These are phyloP conservation scores for Gymnothorax javanicus DNA, from an alignment of 2,797 vertebrate genomes.

Conservation along the genomic window DNA sequence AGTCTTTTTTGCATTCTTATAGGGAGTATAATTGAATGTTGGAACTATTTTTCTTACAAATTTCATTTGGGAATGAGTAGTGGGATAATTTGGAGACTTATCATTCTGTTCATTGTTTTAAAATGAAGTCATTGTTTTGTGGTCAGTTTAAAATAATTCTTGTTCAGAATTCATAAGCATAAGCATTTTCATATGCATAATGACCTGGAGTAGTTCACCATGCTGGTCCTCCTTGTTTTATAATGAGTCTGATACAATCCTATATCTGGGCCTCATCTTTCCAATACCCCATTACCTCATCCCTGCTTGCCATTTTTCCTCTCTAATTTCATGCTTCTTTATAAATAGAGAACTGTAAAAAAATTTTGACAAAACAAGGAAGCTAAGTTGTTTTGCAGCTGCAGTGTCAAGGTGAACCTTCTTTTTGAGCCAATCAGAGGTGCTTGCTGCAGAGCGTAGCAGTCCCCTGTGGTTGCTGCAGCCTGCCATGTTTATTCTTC, in stretches of 20 bases:
- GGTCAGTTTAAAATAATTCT: too few relatives aligned
- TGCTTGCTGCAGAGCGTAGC: slow-evolving; percentile 19
- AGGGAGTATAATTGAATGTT: background rate
- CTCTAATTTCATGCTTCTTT: slow-evolving; percentile 22
- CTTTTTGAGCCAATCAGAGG: slow-evolving; percentile 49
- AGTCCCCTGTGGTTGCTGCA: slow-evolving; percentile 50
- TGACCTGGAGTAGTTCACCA: background rate
- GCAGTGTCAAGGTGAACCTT: slow-evolving; percentile 53
- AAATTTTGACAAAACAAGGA: too few relatives aligned
- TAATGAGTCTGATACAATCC: background rate
- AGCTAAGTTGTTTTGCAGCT: slow-evolving; percentile 8
- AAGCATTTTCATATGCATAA: background rate
- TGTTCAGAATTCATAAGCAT: background rate
- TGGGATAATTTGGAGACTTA: background rate
- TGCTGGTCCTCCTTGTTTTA: background rate
- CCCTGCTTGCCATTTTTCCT: background rate
- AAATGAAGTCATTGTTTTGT: background rate
- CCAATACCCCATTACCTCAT: background rate
- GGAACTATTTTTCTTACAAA: background rate
- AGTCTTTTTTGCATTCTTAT: background rate
- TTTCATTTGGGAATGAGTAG: background rate
- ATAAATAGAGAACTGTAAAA: background rate
- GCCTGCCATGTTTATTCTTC: slow-evolving; percentile 50
- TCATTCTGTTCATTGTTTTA: background rate
- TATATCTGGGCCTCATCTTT: background rate